A percentile compares a stretch with the other conserved stretches of the same genome.
These are phyloP conservation scores for Contarinia nasturtii DNA, from an alignment of 1,140 invertebrate species.

Conservation along the genomic window DNA sequence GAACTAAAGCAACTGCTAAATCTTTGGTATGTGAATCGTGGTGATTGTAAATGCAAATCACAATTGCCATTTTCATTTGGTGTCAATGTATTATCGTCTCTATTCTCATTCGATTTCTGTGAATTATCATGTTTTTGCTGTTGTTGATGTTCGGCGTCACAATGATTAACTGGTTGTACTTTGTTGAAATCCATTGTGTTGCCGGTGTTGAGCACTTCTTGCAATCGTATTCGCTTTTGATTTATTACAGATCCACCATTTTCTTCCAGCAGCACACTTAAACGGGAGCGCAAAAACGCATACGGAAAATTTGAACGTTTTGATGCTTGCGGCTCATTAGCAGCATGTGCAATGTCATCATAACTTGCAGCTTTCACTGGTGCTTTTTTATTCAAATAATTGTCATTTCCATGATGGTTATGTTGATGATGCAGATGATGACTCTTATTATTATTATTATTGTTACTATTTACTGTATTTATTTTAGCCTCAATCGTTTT, in stretches of 20 bases:
- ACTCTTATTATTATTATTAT: not conserved
- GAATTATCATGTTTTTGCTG: not conserved
- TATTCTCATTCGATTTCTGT: not conserved
- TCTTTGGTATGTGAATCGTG: slow-evolving; percentile 25
- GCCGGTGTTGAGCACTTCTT: not conserved
- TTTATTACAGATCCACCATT: slow-evolving; percentile 32
- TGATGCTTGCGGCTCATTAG: slow-evolving; percentile 6
- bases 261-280: slow-evolving; percentile 56
- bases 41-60: too few species aligned
- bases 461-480: too few species aligned
- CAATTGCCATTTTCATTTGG: too few species aligned
- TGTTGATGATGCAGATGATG: not conserved
- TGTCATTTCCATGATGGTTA: slow-evolving; percentile 5
- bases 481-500: slow-evolving; percentile 8
- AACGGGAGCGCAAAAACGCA: slow-evolving; percentile 51
- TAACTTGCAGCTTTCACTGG: slow-evolving; percentile 21
- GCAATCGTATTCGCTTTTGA: slow-evolving; percentile 16
- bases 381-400: not conserved
- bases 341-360: slow-evolving; percentile 22
- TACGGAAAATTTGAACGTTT: slow-evolving; percentile 46
- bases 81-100: too few species aligned
- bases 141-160: not conserved
- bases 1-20: slow-evolving; percentile 53
- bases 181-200: not conserved
- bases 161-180: not conserved